These are phyloP conservation scores for Nycticryphes semicollaris DNA, from an alignment of 2,113 vertebrate species.

Conservation along the genomic window DNA sequence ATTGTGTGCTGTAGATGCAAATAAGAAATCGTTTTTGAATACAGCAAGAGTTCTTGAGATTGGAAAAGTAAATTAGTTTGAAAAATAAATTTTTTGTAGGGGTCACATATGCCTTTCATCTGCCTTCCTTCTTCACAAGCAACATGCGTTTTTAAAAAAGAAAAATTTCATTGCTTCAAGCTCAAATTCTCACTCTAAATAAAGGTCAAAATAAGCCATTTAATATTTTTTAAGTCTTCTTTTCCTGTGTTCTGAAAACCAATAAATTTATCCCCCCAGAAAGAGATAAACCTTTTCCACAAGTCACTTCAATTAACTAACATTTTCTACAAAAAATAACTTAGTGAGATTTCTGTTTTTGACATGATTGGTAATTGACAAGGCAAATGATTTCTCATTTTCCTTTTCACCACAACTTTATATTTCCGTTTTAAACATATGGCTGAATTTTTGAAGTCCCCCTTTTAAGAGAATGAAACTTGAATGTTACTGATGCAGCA, in stretches of 20 bases:
- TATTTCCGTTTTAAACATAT: neutral
- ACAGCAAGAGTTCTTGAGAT: neutral
- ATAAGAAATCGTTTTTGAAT: neutral
- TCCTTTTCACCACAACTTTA: neutral
- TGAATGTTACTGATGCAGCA: neutral
- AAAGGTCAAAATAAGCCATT: neutral
- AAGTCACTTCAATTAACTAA: neutral
- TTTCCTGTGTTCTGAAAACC: neutral
- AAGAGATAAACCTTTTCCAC: neutral
- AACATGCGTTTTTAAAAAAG: neutral
- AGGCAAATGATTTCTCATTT: neutral
- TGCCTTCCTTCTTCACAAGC: neutral
- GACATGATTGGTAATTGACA: constrained; percentile 2
- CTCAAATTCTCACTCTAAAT: neutral
- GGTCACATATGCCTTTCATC: neutral
- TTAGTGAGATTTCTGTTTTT: neutral
- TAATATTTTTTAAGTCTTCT: neutral
- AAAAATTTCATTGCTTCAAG: neutral
- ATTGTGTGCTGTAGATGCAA: neutral
- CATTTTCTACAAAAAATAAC: neutral
- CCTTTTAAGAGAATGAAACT: neutral
- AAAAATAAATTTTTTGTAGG: neutral
- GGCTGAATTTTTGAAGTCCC: neutral
- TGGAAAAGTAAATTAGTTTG: neutral
- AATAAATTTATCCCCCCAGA: neutral